Evolutionary conservation across 1,140 invertebrate species (phyloP), one percentile per base, ranked within the genome.

Genomic region (Heliconius melpomene): DNA sequence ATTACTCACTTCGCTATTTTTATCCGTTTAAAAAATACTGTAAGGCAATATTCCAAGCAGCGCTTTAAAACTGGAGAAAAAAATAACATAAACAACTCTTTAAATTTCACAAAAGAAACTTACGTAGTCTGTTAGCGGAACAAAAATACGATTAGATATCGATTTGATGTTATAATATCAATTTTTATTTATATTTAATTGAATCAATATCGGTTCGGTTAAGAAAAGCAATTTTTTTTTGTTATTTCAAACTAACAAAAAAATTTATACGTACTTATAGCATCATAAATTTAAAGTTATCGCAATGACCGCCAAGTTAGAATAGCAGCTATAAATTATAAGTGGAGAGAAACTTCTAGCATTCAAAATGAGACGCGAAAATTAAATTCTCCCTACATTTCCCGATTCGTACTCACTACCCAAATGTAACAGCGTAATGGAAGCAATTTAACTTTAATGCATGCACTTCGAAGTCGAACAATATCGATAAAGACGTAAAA

Each of bases 301-400:
- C 16, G 26, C 26, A 29, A 26, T 29, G 26, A 29, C 26, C 60
- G 26, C 26, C 26, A 66, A 66, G 60, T 66, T 29, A 29, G 60
- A 66, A 66, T 66, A 66, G 60, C 26, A 23, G 23, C 60, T 66
- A 66, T 66, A 66, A 66, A 66, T 66, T 66, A 29, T 66, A 66
- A 66, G 54, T 57, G 60, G 11, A 66, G 23, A 66, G 26, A 66
- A 66, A 66, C 60, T 66, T 66, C 60, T 16, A 66, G 23, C 60
- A 26, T 66, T 66, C 57, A 66, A 26, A 66, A 66, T 66, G 60
- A 3, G 23, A 66, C 60, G 11, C 20, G 60, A 66, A 66, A 66
- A 66, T 16, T 26, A 29, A 11, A 66, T 66, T 66, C 40, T 66
- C 26, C 23, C 3, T 66, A 66, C 26, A 66, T 29, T 16, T 66